Evolutionary conservation across 2,113 vertebrate species (phyloP), one percentile per base, ranked within the genome.

Genomic region (Scophthalmus maximus): DNA sequence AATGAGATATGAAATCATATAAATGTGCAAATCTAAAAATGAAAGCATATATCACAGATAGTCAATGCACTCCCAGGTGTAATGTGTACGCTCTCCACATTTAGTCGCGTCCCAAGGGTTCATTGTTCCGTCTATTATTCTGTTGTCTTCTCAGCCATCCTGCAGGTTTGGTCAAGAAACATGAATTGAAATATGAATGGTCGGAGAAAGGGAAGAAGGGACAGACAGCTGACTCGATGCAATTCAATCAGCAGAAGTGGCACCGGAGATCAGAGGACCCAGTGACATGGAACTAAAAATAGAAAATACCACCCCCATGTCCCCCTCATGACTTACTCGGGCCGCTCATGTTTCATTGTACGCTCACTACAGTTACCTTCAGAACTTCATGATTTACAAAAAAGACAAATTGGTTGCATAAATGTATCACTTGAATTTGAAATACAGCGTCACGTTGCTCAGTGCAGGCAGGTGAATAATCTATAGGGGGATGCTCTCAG

Each of bases 141-240:
- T 29, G 23, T 49, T 14, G 1, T 30, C 23, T 17, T 44, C 11
- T 30, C 14, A 12, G 9, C 20, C 8, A 0, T 52, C 20, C 9
- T 68, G 58, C 64, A 46, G 75, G 27, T 65, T 42, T 30, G 27
- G 30, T 29, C 3, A 23, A 20, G 26, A 65, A 58, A 57, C 7
- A 2, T 22, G 5, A 23, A 26, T 17, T 77, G 70, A 78, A 34
- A 25, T 36, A 25, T 36, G 62, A 30, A 80, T 74, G 71, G 62
- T 72, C 34, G 40, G 44, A 6, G 46, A 62, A 26, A 78, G 14
- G 47, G 78, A 66, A 5, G 25, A 38, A 17, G 50, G 58, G 58
- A 23, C 56, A 40, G 49, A 60, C 67, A 82, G 92, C 93, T 93
- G 93, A 94, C 86, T 94, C 87, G 26, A 82, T 83, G 93, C 75